phyloP scores from a whole-genome alignment of 2,888 invertebrate genomes.

The Leucophora obtusa region DNA sequence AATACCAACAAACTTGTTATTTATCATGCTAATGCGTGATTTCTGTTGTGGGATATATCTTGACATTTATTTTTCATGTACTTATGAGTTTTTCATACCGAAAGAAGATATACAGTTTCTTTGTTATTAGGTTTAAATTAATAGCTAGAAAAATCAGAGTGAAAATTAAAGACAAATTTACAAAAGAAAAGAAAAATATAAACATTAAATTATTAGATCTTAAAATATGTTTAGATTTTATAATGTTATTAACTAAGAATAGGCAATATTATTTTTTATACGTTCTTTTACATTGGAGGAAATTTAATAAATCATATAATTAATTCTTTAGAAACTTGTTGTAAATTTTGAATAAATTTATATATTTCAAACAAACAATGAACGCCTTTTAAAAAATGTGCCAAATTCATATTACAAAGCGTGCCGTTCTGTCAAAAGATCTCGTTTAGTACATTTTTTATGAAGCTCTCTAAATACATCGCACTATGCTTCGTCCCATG shows the following conservation, averaged over 20 bases:
- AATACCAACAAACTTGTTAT: neutral
- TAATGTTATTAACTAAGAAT: neutral
- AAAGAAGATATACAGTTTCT: constrained; percentile 2
- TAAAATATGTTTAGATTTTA: neutral
- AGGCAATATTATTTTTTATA: neutral
- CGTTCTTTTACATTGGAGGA: too few species aligned
- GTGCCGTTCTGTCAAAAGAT: too few species aligned
- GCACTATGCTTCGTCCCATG: too few species aligned
- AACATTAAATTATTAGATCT: neutral
- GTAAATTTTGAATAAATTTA: too few species aligned
- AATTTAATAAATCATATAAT: too few species aligned
- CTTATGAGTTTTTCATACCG: neutral
- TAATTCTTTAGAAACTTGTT: too few species aligned
- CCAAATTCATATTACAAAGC: too few species aligned
- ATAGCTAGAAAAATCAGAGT: neutral
- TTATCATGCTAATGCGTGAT: neutral
- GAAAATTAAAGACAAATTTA: neutral
- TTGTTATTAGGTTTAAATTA: neutral
- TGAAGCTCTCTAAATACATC: too few species aligned
- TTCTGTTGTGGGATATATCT: neutral
- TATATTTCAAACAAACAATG: too few species aligned
- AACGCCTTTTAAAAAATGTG: too few species aligned
- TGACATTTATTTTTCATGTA: neutral
- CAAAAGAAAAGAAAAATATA: neutral
- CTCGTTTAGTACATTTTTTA: too few species aligned